Evolutionary conservation across 2,888 invertebrate genomes (phyloP).

Genomic region (Drosophila nr. medialis): DNA sequence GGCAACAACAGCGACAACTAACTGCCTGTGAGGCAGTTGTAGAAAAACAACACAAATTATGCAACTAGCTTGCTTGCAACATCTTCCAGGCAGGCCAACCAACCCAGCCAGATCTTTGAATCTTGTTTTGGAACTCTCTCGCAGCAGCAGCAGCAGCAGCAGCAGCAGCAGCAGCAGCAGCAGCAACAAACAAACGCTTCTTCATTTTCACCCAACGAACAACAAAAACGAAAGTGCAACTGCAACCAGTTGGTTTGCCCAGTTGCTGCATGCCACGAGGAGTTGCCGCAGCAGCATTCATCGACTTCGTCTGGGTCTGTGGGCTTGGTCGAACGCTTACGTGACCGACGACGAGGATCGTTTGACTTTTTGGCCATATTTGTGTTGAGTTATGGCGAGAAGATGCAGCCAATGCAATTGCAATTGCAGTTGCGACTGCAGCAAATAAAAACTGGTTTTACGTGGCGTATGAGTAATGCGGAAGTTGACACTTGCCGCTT

Average conservation of each 20-base stretch:
- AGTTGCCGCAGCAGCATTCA: conserved; percentile 18
- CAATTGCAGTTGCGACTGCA: conserved; percentile 26
- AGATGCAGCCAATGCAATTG: conserved; percentile 58
- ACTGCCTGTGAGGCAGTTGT: conserved; percentile 32
- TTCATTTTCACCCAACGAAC: conserved; percentile 72
- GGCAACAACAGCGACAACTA: conserved; percentile 6
- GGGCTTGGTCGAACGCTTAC: conserved; percentile 76
- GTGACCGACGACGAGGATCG: conserved; percentile 69
- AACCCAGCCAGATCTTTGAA: conserved; percentile 54
- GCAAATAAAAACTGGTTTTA: conserved; percentile 54
- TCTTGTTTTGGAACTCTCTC: conserved; percentile 64
- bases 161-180: conserved; percentile 39
- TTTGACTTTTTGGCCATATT: conserved; percentile 78
- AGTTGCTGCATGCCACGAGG: conserved; percentile 39
- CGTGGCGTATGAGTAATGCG: conserved; percentile 75
- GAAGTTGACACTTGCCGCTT: conserved; percentile 75
- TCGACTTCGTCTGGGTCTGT: conserved; percentile 49
- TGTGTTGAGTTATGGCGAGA: conserved; percentile 76
- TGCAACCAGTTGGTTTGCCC: conserved; percentile 63
- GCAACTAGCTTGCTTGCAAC: conserved; percentile 73
- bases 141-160: conserved; percentile 29
- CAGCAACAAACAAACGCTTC: conserved; percentile 67
- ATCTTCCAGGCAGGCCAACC: conserved; percentile 60
- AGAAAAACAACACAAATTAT: conserved; percentile 70
- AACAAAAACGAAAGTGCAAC: conserved; percentile 75